Evolutionary conservation across 92 coral and sea anemone genomes (phyloP).

Genomic region (Chrysogorgia sp.): DNA sequence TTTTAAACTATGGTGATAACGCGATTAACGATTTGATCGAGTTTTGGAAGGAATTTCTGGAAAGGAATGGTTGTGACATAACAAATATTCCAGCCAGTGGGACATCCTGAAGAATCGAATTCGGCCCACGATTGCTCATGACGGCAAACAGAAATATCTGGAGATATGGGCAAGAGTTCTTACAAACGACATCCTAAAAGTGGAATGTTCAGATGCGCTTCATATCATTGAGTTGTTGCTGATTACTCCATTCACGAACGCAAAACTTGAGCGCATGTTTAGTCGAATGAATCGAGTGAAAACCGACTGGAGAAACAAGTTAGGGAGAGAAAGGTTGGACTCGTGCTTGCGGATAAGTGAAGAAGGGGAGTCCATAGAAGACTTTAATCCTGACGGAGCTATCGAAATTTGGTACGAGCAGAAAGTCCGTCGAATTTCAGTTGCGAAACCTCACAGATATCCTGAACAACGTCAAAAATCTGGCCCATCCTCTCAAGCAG

Average conservation of each 20-base stretch:
- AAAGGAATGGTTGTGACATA: slow-evolving; percentile 2
- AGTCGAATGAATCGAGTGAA: slow-evolving; percentile 51
- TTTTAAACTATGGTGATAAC: not conserved
- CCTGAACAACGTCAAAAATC: slow-evolving; percentile 1
- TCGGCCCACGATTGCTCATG: slow-evolving; percentile 18
- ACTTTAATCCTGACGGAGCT: slow-evolving; percentile 29
- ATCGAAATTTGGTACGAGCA: slow-evolving; percentile 13
- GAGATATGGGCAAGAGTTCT: slow-evolving; percentile 18
- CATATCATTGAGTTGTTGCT: slow-evolving; percentile 39
- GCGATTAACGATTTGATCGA: slow-evolving; percentile 10
- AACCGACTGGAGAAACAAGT: slow-evolving; percentile 46
- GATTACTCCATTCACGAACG: slow-evolving; percentile 27
- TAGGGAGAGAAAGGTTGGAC: slow-evolving; percentile 45
- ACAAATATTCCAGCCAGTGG: slow-evolving; percentile 32
- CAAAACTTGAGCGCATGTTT: slow-evolving; percentile 45
- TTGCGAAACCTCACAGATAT: slow-evolving; percentile 22
- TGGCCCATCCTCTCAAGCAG: slow-evolving; percentile 8
- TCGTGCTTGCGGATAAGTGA: slow-evolving; percentile 38
- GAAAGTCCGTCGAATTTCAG: slow-evolving; percentile 15
- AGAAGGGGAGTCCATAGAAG: slow-evolving; percentile 41
- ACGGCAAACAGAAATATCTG: slow-evolving; percentile 10
- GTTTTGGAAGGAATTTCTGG: slow-evolving; percentile 26
- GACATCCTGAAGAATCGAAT: slow-evolving; percentile 42
- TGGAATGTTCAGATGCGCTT: slow-evolving; percentile 39
- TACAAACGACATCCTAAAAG: slow-evolving; percentile 35